These are phyloP conservation scores for Dilophus febrilis DNA, from an alignment of 2,888 invertebrate genomes.

Conservation along the genomic window DNA sequence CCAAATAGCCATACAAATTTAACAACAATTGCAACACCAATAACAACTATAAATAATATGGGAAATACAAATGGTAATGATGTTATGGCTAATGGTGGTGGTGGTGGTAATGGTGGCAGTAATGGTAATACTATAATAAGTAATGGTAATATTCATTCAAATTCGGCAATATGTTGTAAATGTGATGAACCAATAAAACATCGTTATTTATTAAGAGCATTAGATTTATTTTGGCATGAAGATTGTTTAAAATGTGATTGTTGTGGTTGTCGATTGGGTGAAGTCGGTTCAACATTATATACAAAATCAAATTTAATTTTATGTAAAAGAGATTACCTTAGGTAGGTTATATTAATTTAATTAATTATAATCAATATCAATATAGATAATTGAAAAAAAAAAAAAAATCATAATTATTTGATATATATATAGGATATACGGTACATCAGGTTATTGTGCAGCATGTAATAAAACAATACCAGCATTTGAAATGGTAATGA, in stretches of 20 bases:
- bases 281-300: slow-evolving; percentile 80
- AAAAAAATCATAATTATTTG: neutral
- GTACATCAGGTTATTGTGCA: slow-evolving; percentile 77
- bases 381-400: neutral
- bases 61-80: neutral
- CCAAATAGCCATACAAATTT: neutral
- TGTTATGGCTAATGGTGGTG: neutral
- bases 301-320: slow-evolving; percentile 81
- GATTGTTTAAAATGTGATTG: slow-evolving; percentile 86
- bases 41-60: neutral
- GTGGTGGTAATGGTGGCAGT: neutral
- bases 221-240: slow-evolving; percentile 87
- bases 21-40: too few species aligned
- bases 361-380: neutral
- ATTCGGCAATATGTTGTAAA: slow-evolving; percentile 8
- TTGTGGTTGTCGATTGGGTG: slow-evolving; percentile 84
- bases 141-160: neutral
- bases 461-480: slow-evolving; percentile 87
- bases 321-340: slow-evolving; percentile 82
- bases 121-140: neutral
- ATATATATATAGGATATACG: slow-evolving; percentile 53
- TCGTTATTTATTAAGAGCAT: slow-evolving; percentile 62
- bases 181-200: slow-evolving; percentile 43
- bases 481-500: slow-evolving; percentile 92
- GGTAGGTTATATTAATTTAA: slow-evolving; percentile 33